Percentiles rank a stretch among this genome's conserved stretches.
These are phyloP conservation scores for Listronotus bonariensis DNA, from an alignment of 1,140 invertebrate genomes.

Conservation along the genomic window DNA sequence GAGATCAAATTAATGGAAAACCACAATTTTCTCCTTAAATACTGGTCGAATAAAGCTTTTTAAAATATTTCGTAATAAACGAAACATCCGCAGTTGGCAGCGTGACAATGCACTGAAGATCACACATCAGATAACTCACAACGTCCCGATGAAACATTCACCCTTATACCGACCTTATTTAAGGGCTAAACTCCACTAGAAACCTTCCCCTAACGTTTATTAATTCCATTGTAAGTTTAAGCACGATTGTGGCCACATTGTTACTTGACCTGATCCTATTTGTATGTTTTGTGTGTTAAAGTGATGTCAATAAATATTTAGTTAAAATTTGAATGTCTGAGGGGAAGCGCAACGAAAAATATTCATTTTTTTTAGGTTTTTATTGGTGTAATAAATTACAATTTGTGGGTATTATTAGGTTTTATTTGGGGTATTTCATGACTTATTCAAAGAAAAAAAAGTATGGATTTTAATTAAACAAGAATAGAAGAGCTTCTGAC, in stretches of 20 bases:
- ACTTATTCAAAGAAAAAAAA: too few species aligned
- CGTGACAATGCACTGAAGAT: slow-evolving; percentile 38
- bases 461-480: too few species aligned
- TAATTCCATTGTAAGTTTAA: slow-evolving; percentile 44
- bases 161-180: background rate
- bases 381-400: slow-evolving; percentile 31
- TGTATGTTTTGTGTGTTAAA: slow-evolving; percentile 46
- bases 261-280: slow-evolving; percentile 49
- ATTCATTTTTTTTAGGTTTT: slow-evolving; percentile 15
- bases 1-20: too few species aligned
- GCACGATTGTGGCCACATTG: slow-evolving; percentile 47
- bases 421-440: too few species aligned
- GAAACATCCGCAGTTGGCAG: slow-evolving; percentile 41
- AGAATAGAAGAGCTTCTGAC: too few species aligned
- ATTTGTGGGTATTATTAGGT: slow-evolving; percentile 15
- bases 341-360: slow-evolving; percentile 11
- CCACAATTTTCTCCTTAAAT: too few species aligned
- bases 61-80: slow-evolving; percentile 25
- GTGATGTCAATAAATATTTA: slow-evolving; percentile 48
- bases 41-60: too few species aligned
- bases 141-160: slow-evolving; percentile 9
- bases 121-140: slow-evolving; percentile 37
- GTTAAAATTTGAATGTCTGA: slow-evolving; percentile 21
- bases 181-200: slow-evolving; percentile 22
- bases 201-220: slow-evolving; percentile 39